A percentile compares a stretch with the other conserved stretches of the same genome.
These are phyloP conservation scores for Pterobdella sp. DNA, from an alignment of 2,888 invertebrate species.

Conservation along the genomic window DNA sequence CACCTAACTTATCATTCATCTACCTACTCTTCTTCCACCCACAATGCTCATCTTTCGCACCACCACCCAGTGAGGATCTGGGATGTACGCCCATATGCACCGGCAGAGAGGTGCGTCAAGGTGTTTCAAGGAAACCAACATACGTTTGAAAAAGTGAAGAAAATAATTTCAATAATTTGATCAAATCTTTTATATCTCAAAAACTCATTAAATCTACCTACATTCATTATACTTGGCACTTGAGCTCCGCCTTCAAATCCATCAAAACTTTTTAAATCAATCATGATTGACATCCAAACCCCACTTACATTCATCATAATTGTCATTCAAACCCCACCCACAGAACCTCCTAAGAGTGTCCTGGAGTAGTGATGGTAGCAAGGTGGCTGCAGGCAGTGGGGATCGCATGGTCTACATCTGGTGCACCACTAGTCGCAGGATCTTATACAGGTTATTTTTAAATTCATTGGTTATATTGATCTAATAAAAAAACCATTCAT, in stretches of 20 bases:
- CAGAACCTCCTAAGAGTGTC: conserved; percentile 79
- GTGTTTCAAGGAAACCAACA: conserved; percentile 40
- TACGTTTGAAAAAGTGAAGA: conserved; percentile 43
- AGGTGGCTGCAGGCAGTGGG: conserved; percentile 82
- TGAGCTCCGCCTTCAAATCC: background rate
- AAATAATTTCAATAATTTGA: background rate
- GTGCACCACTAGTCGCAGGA: conserved; percentile 84
- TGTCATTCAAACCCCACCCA: background rate
- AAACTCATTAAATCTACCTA: background rate
- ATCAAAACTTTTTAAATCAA: background rate
- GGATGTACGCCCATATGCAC: conserved; percentile 41
- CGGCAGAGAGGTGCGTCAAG: conserved; percentile 40
- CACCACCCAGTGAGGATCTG: conserved; percentile 54
- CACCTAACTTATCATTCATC: no score
- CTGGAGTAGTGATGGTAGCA: conserved; percentile 87
- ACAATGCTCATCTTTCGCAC: no score
- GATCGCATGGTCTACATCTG: conserved; percentile 92
- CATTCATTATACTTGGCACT: background rate
- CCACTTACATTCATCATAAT: background rate
- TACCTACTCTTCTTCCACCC: background rate
- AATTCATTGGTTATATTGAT: no score
- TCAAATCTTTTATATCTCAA: background rate
- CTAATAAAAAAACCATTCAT: no score
- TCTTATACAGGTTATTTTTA: conserved; percentile 69
- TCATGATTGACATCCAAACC: background rate